A percentile compares a stretch with the other conserved stretches of the same genome.
Evolutionary conservation across 2,888 invertebrate species (phyloP).

Genomic region (Epiblema foenella): DNA sequence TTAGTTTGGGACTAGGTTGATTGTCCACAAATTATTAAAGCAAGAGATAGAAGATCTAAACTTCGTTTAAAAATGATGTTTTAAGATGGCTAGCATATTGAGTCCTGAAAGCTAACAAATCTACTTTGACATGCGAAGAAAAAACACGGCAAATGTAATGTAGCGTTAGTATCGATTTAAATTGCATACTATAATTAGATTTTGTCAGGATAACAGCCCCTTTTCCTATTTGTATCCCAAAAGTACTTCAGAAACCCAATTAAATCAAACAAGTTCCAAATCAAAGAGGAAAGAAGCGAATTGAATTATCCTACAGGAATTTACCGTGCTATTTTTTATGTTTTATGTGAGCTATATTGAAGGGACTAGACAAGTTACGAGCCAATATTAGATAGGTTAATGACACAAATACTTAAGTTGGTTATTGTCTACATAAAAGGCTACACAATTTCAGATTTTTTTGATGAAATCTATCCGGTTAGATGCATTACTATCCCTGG

Average conservation of each 20-base stretch:
- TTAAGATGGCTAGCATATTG: too few species aligned
- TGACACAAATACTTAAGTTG: constrained; percentile 17
- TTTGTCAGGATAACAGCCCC: not conserved
- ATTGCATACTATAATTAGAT: not conserved
- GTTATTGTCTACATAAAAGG: not conserved
- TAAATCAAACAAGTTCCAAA: constrained; percentile 25
- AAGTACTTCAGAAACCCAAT: constrained; percentile 11
- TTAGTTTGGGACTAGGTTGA: too few species aligned
- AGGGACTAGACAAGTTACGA: constrained; percentile 54
- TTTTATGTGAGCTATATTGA: constrained; percentile 67
- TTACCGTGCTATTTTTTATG: constrained; percentile 64
- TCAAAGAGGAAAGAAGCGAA: constrained; percentile 50
- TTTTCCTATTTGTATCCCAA: not conserved
- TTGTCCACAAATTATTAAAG: not conserved
- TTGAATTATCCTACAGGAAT: constrained; percentile 69
- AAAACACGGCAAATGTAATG: not conserved
- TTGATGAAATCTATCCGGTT: too few species aligned
- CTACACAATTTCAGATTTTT: too few species aligned
- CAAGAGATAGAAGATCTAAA: not conserved
- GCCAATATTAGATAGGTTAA: constrained; percentile 32
- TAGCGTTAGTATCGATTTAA: not conserved
- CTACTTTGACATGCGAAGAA: too few species aligned
- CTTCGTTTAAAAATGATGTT: too few species aligned
- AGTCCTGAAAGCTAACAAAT: too few species aligned
- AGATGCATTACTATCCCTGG: not conserved